Evolutionary conservation across 2,888 invertebrate species (phyloP).

Genomic region (Phorcus lineatus): DNA sequence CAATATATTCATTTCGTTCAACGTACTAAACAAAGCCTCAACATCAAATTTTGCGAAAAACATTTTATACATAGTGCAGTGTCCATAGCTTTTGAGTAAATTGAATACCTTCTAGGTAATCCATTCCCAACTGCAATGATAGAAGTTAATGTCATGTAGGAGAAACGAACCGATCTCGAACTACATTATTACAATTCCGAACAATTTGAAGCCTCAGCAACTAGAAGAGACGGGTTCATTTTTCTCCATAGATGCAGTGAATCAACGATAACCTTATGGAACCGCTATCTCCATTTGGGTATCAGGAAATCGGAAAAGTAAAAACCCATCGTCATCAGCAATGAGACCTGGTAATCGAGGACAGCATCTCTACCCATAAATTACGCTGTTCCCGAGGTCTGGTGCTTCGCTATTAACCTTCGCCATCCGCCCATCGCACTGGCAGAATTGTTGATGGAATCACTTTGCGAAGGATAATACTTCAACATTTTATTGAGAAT

Average conservation of each 20-base stretch:
- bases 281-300: not conserved
- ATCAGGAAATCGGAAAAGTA: constrained; percentile 17
- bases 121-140: too few species aligned
- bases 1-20: too few species aligned
- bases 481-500: too few species aligned
- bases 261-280: constrained; percentile 4
- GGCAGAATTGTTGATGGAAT: not conserved
- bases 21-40: too few species aligned
- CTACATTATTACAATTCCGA: too few species aligned
- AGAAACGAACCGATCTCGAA: too few species aligned
- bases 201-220: too few species aligned
- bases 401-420: constrained; percentile 1
- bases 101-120: too few species aligned
- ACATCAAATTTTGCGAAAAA: too few species aligned
- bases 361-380: constrained; percentile 2
- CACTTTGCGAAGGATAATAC: not conserved
- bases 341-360: not conserved
- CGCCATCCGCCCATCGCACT: not conserved
- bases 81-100: too few species aligned
- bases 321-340: constrained; percentile 3
- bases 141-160: too few species aligned
- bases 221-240: not conserved
- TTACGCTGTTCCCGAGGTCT: not conserved
- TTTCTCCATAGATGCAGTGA: constrained; percentile 1
- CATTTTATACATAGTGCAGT: too few species aligned